These are phyloP conservation scores for Aspidapion aeneum DNA, from an alignment of 2,888 invertebrate species.

Conservation along the genomic window DNA sequence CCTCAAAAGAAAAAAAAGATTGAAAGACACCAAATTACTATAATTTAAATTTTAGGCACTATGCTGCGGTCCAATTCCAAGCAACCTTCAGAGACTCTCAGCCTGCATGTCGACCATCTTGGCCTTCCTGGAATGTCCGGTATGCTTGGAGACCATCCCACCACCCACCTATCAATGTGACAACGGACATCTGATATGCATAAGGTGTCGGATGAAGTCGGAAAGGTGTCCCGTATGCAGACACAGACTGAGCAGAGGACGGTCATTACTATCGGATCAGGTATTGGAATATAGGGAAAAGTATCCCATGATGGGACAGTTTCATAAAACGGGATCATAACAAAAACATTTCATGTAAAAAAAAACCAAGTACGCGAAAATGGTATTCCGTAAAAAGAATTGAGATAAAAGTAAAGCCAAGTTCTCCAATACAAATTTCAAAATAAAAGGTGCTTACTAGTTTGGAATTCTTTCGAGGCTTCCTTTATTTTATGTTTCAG, in stretches of 20 bases:
- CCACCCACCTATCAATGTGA: constrained; percentile 64
- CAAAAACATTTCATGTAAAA: too few relatives aligned
- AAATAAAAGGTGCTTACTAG: too few relatives aligned
- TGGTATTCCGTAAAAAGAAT: too few relatives aligned
- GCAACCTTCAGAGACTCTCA: constrained; percentile 52
- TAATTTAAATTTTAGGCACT: constrained; percentile 47
- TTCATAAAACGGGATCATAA: too few relatives aligned
- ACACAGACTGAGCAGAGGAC: constrained; percentile 50
- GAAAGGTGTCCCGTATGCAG: constrained; percentile 62
- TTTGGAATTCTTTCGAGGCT: background rate
- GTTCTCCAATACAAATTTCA: too few relatives aligned
- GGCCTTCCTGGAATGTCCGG: constrained; percentile 59
- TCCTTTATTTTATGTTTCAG: background rate
- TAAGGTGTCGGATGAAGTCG: constrained; percentile 57
- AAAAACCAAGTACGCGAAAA: too few relatives aligned
- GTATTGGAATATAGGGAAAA: constrained; percentile 30
- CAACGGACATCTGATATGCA: constrained; percentile 62
- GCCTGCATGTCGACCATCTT: constrained; percentile 52
- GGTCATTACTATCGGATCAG: constrained; percentile 55
- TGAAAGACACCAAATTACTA: too few relatives aligned
- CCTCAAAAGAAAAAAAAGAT: too few relatives aligned
- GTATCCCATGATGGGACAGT: too few relatives aligned
- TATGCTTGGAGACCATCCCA: constrained; percentile 59
- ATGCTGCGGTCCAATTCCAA: constrained; percentile 56
- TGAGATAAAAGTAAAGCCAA: too few relatives aligned